Evolutionary conservation across 1,140 invertebrate species (phyloP), one percentile per base, ranked within the genome.

Genomic region (Trachelipus rathkii): DNA sequence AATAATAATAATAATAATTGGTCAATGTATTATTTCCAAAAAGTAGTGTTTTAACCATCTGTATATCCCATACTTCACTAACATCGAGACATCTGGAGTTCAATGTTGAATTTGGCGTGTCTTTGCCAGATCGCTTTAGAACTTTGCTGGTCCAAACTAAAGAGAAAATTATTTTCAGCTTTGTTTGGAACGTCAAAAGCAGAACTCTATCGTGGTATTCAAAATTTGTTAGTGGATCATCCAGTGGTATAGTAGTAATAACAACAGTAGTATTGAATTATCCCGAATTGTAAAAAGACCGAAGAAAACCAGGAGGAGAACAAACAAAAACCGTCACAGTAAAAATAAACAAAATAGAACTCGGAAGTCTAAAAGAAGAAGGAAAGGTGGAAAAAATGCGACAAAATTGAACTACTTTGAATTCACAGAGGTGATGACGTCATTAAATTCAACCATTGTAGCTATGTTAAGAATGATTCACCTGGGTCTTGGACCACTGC

Each of bases 41-140:
- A 88, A 10, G 93, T 93, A 0, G 91, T 95, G 0, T 97, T 96
- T 84, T 93, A 94, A 0, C 94, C 95, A 5, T 93, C 94, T 97
- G 95, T 84, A 92, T 97, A 43, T 94, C 94, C 0, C 95, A 97
- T 85, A 92, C 92, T 0, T 89, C 96, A 7, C 86, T 97, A 0
- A 94, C 93, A 0, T 92, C 94, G 83, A 89, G 90, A n/a, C 92
- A 95, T n/a, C 83, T 97, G 95, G 95, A 87, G 91, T 45, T 87
- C 89, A n/a, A n/a, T 70, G 89, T 96, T 4, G 91, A 91, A 82
- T 91, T 96, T 21, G 91, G 92, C 45, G 89, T 94, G 2, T 92
- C 92, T 6, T 85, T 96, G 66, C 91, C 94, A 0, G 88, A 92
- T 70, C n/a, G 94, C 94, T 0, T 86, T 97, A n/a, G 44, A 87